Conservation (phyloP, 2,797 vertebrate genomes). For the Aplochiton taeniatus region DNA sequence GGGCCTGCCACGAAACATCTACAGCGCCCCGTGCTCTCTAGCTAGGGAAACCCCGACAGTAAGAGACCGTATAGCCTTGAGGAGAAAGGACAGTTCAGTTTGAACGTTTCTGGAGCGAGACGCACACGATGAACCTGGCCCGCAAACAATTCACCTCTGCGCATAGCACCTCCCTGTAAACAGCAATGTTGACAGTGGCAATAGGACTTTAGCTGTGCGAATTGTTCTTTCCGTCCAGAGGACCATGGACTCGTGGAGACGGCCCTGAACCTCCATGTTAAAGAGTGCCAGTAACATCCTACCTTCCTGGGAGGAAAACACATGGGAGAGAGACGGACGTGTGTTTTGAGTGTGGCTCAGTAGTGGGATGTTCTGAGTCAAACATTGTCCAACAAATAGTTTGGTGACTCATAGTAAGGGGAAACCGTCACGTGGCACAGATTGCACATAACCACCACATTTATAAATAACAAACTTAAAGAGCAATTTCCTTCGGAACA, state of each 20-base stretch:
- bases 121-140: constrained; percentile 25
- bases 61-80: constrained; percentile 22
- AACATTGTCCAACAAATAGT: too few relatives aligned
- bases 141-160: constrained; percentile 43
- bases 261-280: background rate
- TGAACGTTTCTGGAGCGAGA: background rate
- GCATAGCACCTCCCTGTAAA: constrained; percentile 53
- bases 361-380: too few relatives aligned
- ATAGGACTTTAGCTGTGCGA: constrained; percentile 27
- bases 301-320: too few relatives aligned
- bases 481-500: too few relatives aligned
- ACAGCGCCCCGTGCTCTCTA: constrained; percentile 2
- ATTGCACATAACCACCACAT: too few relatives aligned
- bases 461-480: too few relatives aligned
- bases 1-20: constrained; percentile 13
- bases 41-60: constrained; percentile 11
- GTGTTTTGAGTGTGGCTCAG: too few relatives aligned
- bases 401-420: too few relatives aligned
- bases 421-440: too few relatives aligned
- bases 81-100: background rate
- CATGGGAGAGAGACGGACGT: too few relatives aligned
- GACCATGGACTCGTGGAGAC: background rate
- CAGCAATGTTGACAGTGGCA: constrained; percentile 32
- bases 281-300: too few relatives aligned
- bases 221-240: constrained; percentile 20